Conservation (phyloP, 2,113 vertebrate genomes). For the Brachypteracias leptosomus region DNA sequence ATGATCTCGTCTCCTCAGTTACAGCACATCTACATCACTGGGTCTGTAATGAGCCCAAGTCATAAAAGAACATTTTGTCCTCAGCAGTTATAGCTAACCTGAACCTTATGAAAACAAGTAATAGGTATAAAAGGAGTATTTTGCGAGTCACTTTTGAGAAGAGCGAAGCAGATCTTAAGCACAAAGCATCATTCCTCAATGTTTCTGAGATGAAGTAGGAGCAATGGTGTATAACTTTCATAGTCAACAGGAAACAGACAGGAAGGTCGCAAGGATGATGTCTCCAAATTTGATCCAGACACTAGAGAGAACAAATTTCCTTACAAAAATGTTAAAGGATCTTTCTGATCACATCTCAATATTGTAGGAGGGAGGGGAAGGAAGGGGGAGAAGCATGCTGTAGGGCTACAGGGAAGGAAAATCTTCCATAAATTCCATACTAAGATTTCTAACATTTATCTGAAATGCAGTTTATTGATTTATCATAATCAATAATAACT, state of each 20-base stretch:
- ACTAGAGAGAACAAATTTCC: background rate
- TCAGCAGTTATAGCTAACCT: background rate
- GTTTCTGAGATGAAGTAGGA: background rate
- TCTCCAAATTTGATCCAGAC: background rate
- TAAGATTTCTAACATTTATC: background rate
- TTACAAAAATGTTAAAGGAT: background rate
- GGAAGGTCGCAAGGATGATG: background rate
- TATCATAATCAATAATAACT: background rate
- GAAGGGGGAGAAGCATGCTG: rapidly evolving
- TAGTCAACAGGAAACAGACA: background rate
- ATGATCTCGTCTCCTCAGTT: background rate
- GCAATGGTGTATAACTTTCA: background rate
- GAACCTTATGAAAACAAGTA: background rate
- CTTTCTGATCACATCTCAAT: background rate
- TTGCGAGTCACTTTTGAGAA: background rate
- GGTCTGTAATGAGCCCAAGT: background rate
- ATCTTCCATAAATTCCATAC: background rate
- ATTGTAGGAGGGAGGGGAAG: rapidly evolving
- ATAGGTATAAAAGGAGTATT: background rate
- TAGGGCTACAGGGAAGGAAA: background rate
- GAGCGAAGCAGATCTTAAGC: background rate
- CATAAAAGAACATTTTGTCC: background rate
- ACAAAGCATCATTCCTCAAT: background rate
- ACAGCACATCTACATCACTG: rapidly evolving
- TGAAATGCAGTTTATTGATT: slow-evolving; percentile 9